Evolutionary conservation across 2,888 invertebrate genomes (phyloP).

Genomic region (Lasioglossum pauxillum): DNA sequence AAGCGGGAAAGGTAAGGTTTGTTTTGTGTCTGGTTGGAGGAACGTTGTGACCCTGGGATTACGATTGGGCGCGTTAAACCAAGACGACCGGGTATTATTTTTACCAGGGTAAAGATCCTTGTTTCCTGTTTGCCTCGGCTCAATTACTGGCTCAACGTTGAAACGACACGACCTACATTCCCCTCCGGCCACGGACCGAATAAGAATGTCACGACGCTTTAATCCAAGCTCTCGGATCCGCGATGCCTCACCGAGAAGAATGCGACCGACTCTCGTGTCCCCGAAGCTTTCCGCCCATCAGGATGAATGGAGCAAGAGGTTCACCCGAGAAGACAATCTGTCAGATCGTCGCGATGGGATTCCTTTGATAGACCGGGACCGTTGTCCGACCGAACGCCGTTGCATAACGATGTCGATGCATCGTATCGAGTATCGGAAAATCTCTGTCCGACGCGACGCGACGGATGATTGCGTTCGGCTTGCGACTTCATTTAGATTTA

Average conservation of each 20-base stretch:
- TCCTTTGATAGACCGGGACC: not conserved
- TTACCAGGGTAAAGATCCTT: constrained; percentile 15
- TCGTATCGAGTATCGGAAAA: not conserved
- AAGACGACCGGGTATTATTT: constrained; percentile 37
- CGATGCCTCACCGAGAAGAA: constrained; percentile 22
- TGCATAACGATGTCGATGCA: not conserved
- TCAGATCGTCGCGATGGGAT: constrained; percentile 1
- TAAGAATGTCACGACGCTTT: constrained; percentile 52
- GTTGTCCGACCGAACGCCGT: not conserved
- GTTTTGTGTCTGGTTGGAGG: not conserved
- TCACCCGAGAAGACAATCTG: not conserved
- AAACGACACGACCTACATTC: constrained; percentile 66
- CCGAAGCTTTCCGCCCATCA: not conserved
- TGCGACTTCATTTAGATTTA: not conserved
- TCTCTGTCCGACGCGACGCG: not conserved
- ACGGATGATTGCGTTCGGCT: not conserved
- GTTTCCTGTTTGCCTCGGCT: constrained; percentile 44
- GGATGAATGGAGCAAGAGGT: not conserved
- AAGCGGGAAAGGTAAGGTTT: not conserved
- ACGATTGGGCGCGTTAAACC: not conserved
- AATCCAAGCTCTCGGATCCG: constrained; percentile 42
- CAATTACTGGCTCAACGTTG: constrained; percentile 58
- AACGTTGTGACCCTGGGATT: constrained; percentile 14
- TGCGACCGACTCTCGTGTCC: constrained; percentile 7
- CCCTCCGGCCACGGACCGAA: constrained; percentile 43